These are phyloP conservation scores for Loxodonta africana DNA, from an alignment of 2,113 vertebrate genomes.

Conservation along the genomic window DNA sequence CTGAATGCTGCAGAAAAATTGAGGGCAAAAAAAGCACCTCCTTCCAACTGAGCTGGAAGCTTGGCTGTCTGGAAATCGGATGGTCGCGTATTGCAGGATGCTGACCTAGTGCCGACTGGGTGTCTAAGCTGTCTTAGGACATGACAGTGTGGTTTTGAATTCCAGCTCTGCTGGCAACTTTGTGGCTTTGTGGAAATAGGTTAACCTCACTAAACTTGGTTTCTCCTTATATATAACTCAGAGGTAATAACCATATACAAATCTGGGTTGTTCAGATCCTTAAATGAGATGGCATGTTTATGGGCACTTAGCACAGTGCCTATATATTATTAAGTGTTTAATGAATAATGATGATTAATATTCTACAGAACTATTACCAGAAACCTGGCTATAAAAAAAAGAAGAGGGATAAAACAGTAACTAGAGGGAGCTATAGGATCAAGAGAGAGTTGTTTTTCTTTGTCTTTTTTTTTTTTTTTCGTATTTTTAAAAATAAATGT, in stretches of 20 bases:
- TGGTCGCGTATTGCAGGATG: too few relatives aligned
- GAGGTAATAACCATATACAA: too few relatives aligned
- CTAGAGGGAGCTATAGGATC: constrained; percentile 33
- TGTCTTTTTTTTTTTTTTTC: background rate
- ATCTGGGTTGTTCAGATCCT: background rate
- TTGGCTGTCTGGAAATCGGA: background rate
- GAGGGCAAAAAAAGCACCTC: background rate
- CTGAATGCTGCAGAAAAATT: background rate
- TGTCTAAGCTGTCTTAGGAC: too few relatives aligned
- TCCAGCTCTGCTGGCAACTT: too few relatives aligned
- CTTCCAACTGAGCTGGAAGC: background rate
- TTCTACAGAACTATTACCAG: background rate
- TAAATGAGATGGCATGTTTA: background rate
- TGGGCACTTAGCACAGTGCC: background rate
- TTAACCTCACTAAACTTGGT: background rate
- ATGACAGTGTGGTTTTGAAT: background rate
- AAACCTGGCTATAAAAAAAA: background rate
- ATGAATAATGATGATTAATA: background rate
- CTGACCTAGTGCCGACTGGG: background rate
- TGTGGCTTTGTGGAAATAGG: background rate
- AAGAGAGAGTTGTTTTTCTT: background rate
- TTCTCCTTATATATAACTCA: background rate
- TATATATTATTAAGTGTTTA: background rate
- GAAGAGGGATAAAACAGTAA: background rate
- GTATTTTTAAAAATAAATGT: background rate